Evolutionary conservation across 1,140 invertebrate genomes (phyloP), one percentile per base, ranked within the genome.

Genomic region (Galendromus occidentalis): DNA sequence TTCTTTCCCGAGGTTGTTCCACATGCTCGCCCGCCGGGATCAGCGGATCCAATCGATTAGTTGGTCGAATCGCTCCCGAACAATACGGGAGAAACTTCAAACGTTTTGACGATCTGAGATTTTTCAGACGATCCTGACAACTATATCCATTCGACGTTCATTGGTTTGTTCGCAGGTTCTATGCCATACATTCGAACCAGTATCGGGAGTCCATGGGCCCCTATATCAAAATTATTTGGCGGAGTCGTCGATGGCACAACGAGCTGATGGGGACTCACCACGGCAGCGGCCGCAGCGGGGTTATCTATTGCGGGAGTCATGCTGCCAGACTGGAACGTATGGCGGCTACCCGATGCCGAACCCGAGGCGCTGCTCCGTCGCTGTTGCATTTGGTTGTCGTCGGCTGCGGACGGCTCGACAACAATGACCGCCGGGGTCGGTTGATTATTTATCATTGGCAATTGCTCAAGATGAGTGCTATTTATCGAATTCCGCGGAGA

Each of bases 101-200:
- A n/a, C n/a, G n/a, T n/a, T n/a, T n/a, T n/a, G n/a, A n/a, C n/a
- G n/a, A n/a, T n/a, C n/a, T n/a, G n/a, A n/a, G n/a, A n/a, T n/a
- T n/a, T n/a, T n/a, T n/a, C n/a, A n/a, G n/a, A n/a, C n/a, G n/a
- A n/a, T n/a, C n/a, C n/a, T n/a, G n/a, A n/a, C n/a, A n/a, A n/a
- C n/a, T n/a, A 59, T 17, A 70, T 69, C 69, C 69, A 70, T 7
- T 68, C 69, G 41, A 68, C 65, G 41, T 65, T 66, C 69, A 70
- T 70, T 18, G 68, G 67, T 44, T 70, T 70, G 39, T 70, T 69
- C n/a, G 66, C 69, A 28, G 69, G 69, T 66, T 70, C 68, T 41
- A 70, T 70, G 25, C 69, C 69, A 18, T 70, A 70, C 28, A 70
- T 63, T 5, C 66, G 64, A 9, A 68, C 67, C 30, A 70, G 67